Conservation (phyloP, 2,888 invertebrate genomes). For the Phyllotreta striolata region DNA sequence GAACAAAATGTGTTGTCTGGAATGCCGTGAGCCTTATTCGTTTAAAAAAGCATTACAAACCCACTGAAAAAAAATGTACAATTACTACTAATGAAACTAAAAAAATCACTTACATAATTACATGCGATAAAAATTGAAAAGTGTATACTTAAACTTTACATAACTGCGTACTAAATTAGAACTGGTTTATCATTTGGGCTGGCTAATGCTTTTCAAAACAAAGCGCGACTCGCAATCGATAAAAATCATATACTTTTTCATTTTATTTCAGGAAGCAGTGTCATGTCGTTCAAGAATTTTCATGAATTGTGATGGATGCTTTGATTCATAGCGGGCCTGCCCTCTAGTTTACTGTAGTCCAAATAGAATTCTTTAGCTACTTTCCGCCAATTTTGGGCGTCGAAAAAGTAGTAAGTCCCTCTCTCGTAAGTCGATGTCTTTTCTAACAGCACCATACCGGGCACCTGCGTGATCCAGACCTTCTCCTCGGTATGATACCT, state of each 20-base stretch:
- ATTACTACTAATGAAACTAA: neutral
- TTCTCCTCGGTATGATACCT: slow-evolving; percentile 99
- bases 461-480: slow-evolving; percentile 98
- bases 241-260: slow-evolving; percentile 61
- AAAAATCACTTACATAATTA: slow-evolving; percentile 2
- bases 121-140: neutral
- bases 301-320: slow-evolving; percentile 52
- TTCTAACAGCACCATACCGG: slow-evolving; percentile 92
- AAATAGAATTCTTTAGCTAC: slow-evolving; percentile 95
- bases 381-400: slow-evolving; percentile 99
- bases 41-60: slow-evolving; percentile 9
- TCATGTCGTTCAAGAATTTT: slow-evolving; percentile 51
- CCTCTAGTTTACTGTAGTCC: slow-evolving; percentile 99
- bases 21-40: neutral
- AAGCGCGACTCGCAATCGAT: slow-evolving; percentile 14
- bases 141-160: neutral
- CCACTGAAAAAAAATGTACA: neutral
- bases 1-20: too few species aligned
- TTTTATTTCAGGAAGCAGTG: slow-evolving; percentile 54
- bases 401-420: slow-evolving; percentile 99
- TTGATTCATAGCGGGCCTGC: slow-evolving; percentile 81
- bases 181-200: neutral
- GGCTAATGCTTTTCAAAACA: slow-evolving; percentile 14
- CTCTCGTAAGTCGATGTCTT: slow-evolving; percentile 97
- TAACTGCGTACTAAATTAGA: slow-evolving; percentile 2